phyloP scores from a whole-genome alignment of 2,113 vertebrate genomes.

The Pyxicephalus adspersus region DNA sequence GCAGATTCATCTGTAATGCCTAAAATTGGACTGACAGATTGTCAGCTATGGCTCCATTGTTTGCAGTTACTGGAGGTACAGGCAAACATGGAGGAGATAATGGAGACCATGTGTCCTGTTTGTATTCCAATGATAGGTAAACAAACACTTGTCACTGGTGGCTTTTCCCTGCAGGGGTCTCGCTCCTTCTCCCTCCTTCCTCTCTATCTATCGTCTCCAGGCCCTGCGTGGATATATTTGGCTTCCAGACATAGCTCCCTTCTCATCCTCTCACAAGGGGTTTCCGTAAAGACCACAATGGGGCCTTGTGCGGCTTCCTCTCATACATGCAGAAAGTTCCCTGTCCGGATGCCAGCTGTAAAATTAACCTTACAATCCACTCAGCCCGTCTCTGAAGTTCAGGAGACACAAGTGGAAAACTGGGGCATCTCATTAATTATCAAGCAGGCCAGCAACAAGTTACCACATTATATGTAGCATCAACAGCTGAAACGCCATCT shows the following conservation, averaged over 20 bases:
- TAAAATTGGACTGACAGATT: too few relatives aligned
- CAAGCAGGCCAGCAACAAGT: neutral
- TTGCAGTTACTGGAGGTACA: conserved; percentile 10
- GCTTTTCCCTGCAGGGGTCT: conserved; percentile 4
- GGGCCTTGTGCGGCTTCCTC: conserved; percentile 41
- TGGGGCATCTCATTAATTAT: conserved; percentile 22
- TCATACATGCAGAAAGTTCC: conserved; percentile 27
- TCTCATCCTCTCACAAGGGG: conserved; percentile 43
- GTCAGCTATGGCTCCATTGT: neutral
- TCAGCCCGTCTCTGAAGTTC: neutral
- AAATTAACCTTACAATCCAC: conserved; percentile 31
- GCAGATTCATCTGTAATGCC: too few relatives aligned
- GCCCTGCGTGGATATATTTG: conserved; percentile 15
- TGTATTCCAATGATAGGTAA: neutral
- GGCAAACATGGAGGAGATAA: conserved; percentile 32
- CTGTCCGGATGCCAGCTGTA: conserved; percentile 39
- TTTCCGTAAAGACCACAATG: conserved; percentile 42
- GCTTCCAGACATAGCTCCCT: conserved; percentile 27
- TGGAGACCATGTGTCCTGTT: neutral
- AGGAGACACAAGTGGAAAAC: conserved; percentile 12
- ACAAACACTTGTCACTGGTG: conserved; percentile 15
- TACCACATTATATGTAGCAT: neutral
- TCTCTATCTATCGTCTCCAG: conserved; percentile 8
- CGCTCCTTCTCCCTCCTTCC: neutral
- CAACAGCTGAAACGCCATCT: conserved; percentile 4